phyloP scores from a whole-genome alignment of 2,113 vertebrate species.

The Megaptera novaeangliae region DNA sequence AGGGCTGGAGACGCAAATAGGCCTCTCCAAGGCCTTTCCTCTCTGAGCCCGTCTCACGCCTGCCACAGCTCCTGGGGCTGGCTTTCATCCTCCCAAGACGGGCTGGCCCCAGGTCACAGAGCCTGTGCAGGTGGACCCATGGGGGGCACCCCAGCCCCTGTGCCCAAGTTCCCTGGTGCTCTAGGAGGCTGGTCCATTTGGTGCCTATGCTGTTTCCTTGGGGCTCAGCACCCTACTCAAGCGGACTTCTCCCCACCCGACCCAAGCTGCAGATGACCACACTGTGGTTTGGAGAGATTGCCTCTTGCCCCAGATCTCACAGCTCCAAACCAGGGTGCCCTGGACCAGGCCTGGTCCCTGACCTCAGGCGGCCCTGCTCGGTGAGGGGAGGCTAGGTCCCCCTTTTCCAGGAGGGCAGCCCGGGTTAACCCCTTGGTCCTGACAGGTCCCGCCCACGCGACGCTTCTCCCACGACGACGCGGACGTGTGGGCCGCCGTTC shows the following conservation, averaged over 20 bases:
- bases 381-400: neutral
- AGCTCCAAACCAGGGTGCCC: neutral
- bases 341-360: neutral
- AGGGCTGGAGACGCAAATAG: fast-evolving
- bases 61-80: too few species aligned
- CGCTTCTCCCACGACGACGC: constrained; percentile 95
- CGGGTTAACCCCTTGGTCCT: neutral
- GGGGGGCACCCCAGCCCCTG: too few species aligned
- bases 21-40: neutral
- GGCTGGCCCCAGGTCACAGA: neutral
- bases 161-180: neutral
- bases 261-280: neutral
- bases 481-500: constrained; percentile 89
- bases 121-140: neutral
- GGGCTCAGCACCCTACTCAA: neutral
- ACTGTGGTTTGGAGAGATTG: neutral
- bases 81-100: neutral
- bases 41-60: neutral
- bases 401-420: neutral
- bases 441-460: constrained; percentile 92
- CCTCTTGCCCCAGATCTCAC: neutral
- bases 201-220: neutral
- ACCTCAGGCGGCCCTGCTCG: neutral
- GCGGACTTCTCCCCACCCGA: neutral
- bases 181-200: neutral